A percentile compares a stretch with the other conserved stretches of the same genome.
Evolutionary conservation across 2,888 invertebrate genomes (phyloP).

Genomic region (Seira ritae): DNA sequence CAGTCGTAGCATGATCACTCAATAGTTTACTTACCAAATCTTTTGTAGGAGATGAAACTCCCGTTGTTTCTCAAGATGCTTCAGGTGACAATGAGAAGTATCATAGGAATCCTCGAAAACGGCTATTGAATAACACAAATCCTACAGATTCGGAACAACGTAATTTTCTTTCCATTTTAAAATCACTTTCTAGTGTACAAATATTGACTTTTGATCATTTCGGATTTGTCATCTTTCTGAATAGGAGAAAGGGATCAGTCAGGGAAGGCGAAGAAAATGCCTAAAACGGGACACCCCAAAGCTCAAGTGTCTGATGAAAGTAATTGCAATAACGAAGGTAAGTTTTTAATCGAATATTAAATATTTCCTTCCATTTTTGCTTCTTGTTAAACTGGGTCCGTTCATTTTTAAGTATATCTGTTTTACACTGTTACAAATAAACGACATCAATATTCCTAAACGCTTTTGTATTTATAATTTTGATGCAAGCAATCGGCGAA

Average conservation of each 20-base stretch:
- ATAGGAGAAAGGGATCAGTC: conserved; percentile 12
- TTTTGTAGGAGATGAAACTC: too few species aligned
- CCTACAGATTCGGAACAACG: conserved; percentile 15
- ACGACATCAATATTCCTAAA: too few species aligned
- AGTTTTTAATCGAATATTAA: neutral
- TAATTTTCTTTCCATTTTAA: neutral
- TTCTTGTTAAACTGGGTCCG: neutral
- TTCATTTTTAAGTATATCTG: too few species aligned
- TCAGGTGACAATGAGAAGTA: too few species aligned
- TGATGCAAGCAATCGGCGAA: too few species aligned
- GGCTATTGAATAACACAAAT: conserved; percentile 34
- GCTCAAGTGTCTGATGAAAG: neutral
- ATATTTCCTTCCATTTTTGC: neutral
- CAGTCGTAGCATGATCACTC: too few species aligned
- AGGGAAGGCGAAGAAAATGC: conserved; percentile 33
- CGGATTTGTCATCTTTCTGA: neutral
- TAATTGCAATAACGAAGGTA: neutral
- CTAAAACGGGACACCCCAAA: neutral
- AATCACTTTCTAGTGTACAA: neutral
- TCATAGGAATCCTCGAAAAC: conserved; percentile 45
- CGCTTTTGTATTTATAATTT: too few species aligned
- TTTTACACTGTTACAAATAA: too few species aligned
- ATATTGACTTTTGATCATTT: neutral
- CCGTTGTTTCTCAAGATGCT: too few species aligned
- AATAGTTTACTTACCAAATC: too few species aligned